Percentiles rank a stretch among this genome's conserved stretches.
Conservation (phyloP, 1,140 invertebrate genomes). For the Gryllus bimaculatus region DNA sequence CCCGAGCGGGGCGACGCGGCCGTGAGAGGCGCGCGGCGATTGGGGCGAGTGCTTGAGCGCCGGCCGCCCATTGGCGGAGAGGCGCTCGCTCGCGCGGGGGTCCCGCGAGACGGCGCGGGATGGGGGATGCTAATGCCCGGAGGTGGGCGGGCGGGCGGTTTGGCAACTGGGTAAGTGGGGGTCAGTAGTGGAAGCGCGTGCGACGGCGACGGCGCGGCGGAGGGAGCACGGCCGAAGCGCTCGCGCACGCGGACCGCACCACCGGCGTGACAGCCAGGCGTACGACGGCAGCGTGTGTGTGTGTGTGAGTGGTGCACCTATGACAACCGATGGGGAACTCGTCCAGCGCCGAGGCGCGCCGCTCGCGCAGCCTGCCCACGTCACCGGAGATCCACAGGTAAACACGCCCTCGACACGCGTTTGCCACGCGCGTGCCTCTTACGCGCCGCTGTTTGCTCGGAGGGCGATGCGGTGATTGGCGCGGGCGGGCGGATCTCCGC, state of each 20-base stretch:
- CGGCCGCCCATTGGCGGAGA: constrained; percentile 30
- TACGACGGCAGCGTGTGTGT: too few species aligned
- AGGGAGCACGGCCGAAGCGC: neutral
- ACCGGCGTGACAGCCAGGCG: too few species aligned
- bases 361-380: constrained; percentile 52
- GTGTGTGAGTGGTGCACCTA: neutral
- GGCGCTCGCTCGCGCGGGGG: constrained; percentile 20
- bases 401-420: neutral
- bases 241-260: neutral
- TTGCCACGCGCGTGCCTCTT: too few species aligned
- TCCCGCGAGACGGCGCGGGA: neutral
- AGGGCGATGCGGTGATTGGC: too few species aligned
- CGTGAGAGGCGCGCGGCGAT: neutral
- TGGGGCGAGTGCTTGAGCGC: neutral
- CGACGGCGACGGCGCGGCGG: neutral
- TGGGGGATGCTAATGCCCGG: neutral
- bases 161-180: constrained; percentile 27
- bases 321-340: constrained; percentile 44
- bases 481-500: too few species aligned
- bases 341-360: constrained; percentile 25
- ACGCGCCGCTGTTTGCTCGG: too few species aligned
- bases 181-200: constrained; percentile 25
- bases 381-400: constrained; percentile 55
- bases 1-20: too few species aligned
- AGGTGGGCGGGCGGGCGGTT: neutral